Base-by-base conservation (phyloP, 2,113 vertebrate genomes). In the Anarrhichthys ocellatus region DNA sequence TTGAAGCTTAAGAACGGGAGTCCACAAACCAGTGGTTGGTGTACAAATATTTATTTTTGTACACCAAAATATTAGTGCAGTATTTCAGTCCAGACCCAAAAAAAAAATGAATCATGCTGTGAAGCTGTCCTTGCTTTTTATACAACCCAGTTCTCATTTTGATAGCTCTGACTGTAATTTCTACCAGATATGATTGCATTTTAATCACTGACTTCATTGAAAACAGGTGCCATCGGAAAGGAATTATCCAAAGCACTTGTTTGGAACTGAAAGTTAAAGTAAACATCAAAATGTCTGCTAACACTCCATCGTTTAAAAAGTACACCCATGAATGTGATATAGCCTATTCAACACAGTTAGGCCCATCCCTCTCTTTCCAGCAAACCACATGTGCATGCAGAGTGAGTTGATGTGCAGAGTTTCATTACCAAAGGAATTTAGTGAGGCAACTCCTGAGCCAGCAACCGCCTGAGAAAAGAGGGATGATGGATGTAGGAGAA, bases 371-470 rank as follows among this genome's bases (percentile, higher is more conserved):
- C 15, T 24, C 24, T 27, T 42, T 40, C n/a, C 10, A 18, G 1
- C 24, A 36, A 18, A 42, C 9, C 40, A 29, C 17, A 42, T 6
- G 15, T 14, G 72, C n/a, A 67, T 36, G 34, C 46, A 29, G 22
- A 58, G 46, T 3, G 18, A 70, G 75, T 36, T 64, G 5, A 73
- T 75, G 69, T 46, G 42, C 54, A 14, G 50, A 38, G 27, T 67
- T 65, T 73, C 40, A 82, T 52, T 79, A 72, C 11, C 61, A 81
- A 58, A 50, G 46, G 40, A 73, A 62, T 46, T 10, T 17, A 61
- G 61, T 56, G 73, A 56, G 59, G 48, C 27, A 22, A 78, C 34
- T 82, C 81, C 88, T 80, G 71, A 84, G 27, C 6, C 67, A 78
- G 77, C 73, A 73, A 32, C 68, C 77, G 44, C 80, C 82, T 54